Evolutionary conservation across 2,113 vertebrate genomes (phyloP).

Genomic region (Neogale vison): DNA sequence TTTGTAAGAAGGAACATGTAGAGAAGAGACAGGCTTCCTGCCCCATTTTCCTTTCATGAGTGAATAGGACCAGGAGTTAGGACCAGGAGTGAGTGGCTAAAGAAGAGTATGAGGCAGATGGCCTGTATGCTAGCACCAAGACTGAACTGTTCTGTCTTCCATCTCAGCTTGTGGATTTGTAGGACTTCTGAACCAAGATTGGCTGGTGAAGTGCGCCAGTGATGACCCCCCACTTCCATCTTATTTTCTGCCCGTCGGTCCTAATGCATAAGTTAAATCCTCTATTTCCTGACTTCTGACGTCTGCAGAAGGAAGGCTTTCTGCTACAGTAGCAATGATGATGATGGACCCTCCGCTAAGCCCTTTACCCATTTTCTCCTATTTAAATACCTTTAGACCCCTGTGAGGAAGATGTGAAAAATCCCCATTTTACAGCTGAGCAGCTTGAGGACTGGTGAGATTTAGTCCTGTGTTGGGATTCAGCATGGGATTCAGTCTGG

Average conservation of each 20-base stretch:
- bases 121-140: accelerated
- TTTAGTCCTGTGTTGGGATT: not conserved
- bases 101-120: not conserved
- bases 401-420: not conserved
- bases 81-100: not conserved
- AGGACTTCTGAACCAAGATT: not conserved
- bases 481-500: not conserved
- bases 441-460: not conserved
- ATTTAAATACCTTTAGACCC: not conserved
- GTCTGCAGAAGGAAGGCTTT: not conserved
- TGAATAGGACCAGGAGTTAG: not conserved
- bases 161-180: not conserved
- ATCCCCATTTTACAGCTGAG: not conserved
- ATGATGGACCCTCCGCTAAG: not conserved
- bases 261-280: not conserved
- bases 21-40: not conserved
- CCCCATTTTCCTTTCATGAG: not conserved
- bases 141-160: not conserved
- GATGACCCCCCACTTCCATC: not conserved
- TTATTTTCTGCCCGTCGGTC: not conserved
- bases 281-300: not conserved
- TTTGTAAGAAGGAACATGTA: not conserved
- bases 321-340: not conserved
- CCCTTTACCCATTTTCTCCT: not conserved
- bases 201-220: not conserved